A percentile compares a stretch with the other conserved stretches of the same genome.
Evolutionary conservation across 2,797 vertebrate species (phyloP).

Genomic region (Coendou prehensilis): DNA sequence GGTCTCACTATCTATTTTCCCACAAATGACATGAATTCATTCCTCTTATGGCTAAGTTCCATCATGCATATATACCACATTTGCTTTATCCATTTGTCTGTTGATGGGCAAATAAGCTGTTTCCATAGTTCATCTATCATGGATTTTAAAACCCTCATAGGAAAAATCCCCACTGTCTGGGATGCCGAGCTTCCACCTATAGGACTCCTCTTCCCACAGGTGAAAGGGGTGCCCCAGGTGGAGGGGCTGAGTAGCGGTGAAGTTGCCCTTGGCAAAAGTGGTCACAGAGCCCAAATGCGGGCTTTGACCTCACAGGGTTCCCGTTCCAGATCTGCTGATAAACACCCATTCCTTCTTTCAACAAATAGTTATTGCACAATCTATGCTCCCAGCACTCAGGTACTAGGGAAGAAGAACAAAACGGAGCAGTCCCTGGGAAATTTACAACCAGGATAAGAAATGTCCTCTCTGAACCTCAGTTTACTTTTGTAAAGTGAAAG

Average conservation of each 20-base stretch:
- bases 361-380: background rate
- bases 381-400: background rate
- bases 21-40: background rate
- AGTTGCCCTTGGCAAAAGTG: background rate
- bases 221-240: background rate
- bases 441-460: background rate
- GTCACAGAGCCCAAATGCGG: background rate
- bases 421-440: background rate
- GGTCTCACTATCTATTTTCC: background rate
- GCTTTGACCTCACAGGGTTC: background rate
- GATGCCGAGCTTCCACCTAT: background rate
- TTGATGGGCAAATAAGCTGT: background rate
- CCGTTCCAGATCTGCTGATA: background rate
- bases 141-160: background rate
- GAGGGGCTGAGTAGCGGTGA: background rate
- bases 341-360: background rate
- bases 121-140: background rate
- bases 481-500: background rate
- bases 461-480: background rate
- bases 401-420: background rate
- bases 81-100: background rate
- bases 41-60: background rate
- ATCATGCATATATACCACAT: background rate
- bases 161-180: background rate
- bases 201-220: background rate